phyloP scores from a whole-genome alignment of 1,140 invertebrate genomes.

The Subanguina moxae region DNA sequence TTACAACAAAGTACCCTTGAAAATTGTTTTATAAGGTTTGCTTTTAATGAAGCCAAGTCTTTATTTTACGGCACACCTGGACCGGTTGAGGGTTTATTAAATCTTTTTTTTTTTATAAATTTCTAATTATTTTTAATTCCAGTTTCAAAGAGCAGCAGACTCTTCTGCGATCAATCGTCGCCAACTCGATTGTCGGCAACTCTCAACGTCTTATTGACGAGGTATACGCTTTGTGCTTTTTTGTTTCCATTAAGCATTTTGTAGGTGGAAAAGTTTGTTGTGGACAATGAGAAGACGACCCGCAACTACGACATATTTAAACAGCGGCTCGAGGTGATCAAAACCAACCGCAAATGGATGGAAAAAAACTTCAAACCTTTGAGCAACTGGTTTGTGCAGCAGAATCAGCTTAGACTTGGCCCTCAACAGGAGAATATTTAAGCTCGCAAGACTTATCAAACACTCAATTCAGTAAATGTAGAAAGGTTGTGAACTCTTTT shows the following conservation, averaged over 20 bases:
- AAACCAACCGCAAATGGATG: conserved; percentile 47
- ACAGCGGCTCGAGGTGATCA: conserved; percentile 45
- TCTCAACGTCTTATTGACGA: conserved; percentile 40
- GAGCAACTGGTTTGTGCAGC: conserved; percentile 37
- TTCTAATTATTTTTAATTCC: conserved; percentile 7
- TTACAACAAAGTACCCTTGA: no score
- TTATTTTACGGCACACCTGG: no score
- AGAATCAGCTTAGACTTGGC: conserved; percentile 9
- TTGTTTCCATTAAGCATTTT: neutral
- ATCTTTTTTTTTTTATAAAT: neutral
- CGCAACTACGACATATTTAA: conserved; percentile 47
- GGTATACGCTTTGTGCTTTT: conserved; percentile 6
- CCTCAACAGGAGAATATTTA: neutral
- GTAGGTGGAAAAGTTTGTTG: conserved; percentile 39
- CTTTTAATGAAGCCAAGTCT: no score
- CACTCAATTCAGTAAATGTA: neutral
- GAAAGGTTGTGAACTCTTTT: neutral
- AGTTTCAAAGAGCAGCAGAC: conserved; percentile 53
- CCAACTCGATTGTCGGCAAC: conserved; percentile 40
- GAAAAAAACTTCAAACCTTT: conserved; percentile 34
- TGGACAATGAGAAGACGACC: conserved; percentile 30
- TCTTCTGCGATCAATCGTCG: conserved; percentile 37
- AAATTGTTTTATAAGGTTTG: no score
- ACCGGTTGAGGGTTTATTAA: neutral
- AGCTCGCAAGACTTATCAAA: neutral